Evolutionary conservation across 2,797 vertebrate species (phyloP).

Genomic region (Artibeus jamaicensis): DNA sequence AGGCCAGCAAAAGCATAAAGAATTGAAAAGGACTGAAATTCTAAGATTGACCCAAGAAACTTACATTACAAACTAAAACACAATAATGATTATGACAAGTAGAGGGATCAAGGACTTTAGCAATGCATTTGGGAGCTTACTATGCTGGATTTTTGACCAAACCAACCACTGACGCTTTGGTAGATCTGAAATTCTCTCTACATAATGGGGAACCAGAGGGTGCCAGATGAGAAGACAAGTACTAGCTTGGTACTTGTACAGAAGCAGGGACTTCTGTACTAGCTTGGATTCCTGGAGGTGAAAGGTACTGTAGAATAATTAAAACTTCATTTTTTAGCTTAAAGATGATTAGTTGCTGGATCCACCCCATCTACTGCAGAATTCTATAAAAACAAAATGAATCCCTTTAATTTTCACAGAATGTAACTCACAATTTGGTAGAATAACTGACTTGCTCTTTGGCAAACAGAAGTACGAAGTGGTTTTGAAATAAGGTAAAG

Average conservation of each 20-base stretch:
- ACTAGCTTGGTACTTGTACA: too few relatives aligned
- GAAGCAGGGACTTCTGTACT: background rate
- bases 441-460: background rate
- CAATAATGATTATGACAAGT: background rate
- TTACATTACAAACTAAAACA: background rate
- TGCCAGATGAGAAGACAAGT: background rate
- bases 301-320: background rate
- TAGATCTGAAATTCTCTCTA: background rate
- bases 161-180: background rate
- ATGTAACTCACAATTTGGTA: background rate
- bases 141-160: background rate
- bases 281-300: background rate
- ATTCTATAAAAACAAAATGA: background rate
- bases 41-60: background rate
- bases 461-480: background rate
- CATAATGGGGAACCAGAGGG: background rate
- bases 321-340: background rate
- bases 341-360: background rate
- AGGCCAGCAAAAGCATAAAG: background rate
- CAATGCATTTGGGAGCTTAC: background rate
- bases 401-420: background rate
- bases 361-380: background rate
- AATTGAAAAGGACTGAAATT: background rate
- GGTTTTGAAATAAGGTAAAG: conserved; percentile 9
- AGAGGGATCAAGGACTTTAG: background rate